Evolutionary conservation across 1,140 invertebrate genomes (phyloP).

Genomic region (Hermetia illucens): DNA sequence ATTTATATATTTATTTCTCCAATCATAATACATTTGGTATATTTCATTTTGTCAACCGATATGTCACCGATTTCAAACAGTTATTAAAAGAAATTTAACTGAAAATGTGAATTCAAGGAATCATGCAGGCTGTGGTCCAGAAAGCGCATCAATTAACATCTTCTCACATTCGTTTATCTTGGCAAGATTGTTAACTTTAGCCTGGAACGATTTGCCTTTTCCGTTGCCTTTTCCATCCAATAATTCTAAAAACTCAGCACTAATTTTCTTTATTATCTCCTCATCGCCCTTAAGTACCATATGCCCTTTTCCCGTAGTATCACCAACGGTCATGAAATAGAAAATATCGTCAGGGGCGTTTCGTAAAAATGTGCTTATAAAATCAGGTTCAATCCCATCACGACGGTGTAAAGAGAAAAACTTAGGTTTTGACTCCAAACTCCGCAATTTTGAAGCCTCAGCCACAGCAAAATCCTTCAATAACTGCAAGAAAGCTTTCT

Average conservation of each 20-base stretch:
- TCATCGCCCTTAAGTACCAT: slow-evolving; percentile 45
- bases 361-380: slow-evolving; percentile 47
- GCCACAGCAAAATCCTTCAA: slow-evolving; percentile 49
- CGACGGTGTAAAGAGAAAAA: slow-evolving; percentile 47
- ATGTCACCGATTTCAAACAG: too few relatives aligned
- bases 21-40: too few relatives aligned
- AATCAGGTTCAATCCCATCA: slow-evolving; percentile 54
- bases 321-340: slow-evolving; percentile 51
- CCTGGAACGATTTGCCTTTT: slow-evolving; percentile 40
- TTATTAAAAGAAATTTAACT: too few relatives aligned
- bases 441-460: slow-evolving; percentile 46
- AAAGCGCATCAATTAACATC: too few relatives aligned
- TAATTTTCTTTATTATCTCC: slow-evolving; percentile 31
- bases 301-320: slow-evolving; percentile 45
- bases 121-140: too few relatives aligned
- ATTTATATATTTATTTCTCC: too few relatives aligned
- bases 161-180: slow-evolving; percentile 31
- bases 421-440: slow-evolving; percentile 33
- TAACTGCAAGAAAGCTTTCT: slow-evolving; percentile 46
- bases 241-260: slow-evolving; percentile 38
- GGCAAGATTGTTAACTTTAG: slow-evolving; percentile 39
- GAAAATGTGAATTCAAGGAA: too few relatives aligned
- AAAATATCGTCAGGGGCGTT: slow-evolving; percentile 44
- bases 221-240: slow-evolving; percentile 48
- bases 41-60: too few relatives aligned